Percentiles rank a stretch among this genome's conserved stretches.
Evolutionary conservation across 2,113 vertebrate species (phyloP).

Genomic region (Pelusios castaneus): DNA sequence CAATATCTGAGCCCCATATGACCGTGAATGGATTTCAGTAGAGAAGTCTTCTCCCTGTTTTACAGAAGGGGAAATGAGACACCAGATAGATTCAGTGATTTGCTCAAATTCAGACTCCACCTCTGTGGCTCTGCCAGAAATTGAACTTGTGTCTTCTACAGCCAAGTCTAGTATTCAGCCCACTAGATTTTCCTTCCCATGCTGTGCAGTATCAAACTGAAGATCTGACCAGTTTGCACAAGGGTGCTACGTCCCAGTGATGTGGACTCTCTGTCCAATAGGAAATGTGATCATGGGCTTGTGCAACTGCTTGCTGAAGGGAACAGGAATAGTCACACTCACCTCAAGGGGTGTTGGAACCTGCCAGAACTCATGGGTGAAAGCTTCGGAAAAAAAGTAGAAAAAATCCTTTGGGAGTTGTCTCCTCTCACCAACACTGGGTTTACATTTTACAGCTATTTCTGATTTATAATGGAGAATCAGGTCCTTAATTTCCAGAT

Average conservation of each 20-base stretch:
- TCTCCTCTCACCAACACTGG: not conserved
- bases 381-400: not conserved
- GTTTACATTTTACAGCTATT: not conserved
- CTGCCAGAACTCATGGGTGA: not conserved
- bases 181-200: not conserved
- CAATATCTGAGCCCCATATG: too few species aligned
- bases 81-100: too few species aligned
- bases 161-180: not conserved
- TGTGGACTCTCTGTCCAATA: not conserved
- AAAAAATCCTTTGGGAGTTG: not conserved
- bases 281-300: rapidly evolving
- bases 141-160: not conserved
- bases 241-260: not conserved
- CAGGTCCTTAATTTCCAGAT: not conserved
- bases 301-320: not conserved
- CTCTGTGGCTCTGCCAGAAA: not conserved
- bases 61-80: too few species aligned
- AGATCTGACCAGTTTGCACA: not conserved
- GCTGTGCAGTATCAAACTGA: not conserved
- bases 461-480: not conserved
- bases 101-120: too few species aligned
- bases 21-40: too few species aligned
- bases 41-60: too few species aligned
- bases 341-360: not conserved
- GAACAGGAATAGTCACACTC: not conserved